Percentiles rank a stretch among this genome's conserved stretches.
Conservation (phyloP, 64 coral and sea anemone genomes). For the Porites australiensis region DNA sequence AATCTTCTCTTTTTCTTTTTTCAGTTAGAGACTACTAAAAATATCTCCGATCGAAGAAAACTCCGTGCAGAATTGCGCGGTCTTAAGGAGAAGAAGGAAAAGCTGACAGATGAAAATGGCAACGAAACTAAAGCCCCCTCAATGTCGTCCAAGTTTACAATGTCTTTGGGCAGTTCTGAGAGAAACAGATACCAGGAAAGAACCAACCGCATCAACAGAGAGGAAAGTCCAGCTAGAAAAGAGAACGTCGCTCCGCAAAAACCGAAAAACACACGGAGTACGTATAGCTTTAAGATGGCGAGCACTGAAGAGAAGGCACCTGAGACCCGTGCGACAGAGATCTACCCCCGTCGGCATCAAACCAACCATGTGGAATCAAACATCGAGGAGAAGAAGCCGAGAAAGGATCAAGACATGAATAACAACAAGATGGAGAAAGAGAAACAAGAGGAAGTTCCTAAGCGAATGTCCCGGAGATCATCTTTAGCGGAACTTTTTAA, state of each 20-base stretch:
- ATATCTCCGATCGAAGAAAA: conserved; percentile 84
- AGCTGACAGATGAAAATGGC: conserved; percentile 79
- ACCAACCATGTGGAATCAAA: conserved; percentile 33
- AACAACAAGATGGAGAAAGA: conserved; percentile 67
- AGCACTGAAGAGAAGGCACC: conserved; percentile 4
- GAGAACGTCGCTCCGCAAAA: conserved; percentile 30
- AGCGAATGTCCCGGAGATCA: conserved; percentile 76
- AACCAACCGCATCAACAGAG: conserved; percentile 10
- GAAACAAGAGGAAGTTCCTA: conserved; percentile 68
- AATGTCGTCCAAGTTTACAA: conserved; percentile 39
- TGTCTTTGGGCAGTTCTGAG: conserved; percentile 13
- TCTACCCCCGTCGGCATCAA: conserved; percentile 21
- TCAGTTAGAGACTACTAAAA: conserved; percentile 84
- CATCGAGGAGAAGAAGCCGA: conserved; percentile 58
- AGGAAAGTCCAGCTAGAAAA: conserved; percentile 37
- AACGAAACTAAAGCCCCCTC: conserved; percentile 29
- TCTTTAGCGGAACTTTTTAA: conserved; percentile 94
- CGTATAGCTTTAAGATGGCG: conserved; percentile 78
- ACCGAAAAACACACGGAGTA: conserved; percentile 59
- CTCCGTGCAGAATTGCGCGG: conserved; percentile 75
- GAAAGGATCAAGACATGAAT: conserved; percentile 59
- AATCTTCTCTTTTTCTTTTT: conserved; percentile 19
- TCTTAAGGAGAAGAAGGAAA: conserved; percentile 80
- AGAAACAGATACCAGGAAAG: conserved; percentile 13
- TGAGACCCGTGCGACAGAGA: conserved; percentile 19